Evolutionary conservation across 1,140 invertebrate genomes (phyloP).

Genomic region (Argopecten irradians): DNA sequence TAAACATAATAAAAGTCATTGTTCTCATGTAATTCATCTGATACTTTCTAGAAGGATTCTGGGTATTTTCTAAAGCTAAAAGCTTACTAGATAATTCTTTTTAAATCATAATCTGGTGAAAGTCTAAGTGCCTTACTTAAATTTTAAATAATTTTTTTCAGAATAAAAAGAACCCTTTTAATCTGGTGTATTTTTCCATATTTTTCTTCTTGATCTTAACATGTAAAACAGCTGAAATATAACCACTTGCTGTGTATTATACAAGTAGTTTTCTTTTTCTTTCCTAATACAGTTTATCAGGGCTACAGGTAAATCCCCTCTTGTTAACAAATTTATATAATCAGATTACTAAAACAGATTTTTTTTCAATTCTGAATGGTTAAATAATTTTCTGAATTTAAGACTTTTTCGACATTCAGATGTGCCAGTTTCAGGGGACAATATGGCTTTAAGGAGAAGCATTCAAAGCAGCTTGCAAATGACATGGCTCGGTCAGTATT

Average conservation of each 20-base stretch:
- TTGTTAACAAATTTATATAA: background rate
- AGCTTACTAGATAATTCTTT: background rate
- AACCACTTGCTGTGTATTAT: background rate
- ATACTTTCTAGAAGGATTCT: background rate
- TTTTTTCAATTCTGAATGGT: background rate
- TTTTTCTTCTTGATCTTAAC: background rate
- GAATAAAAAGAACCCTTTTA: background rate
- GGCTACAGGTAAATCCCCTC: background rate
- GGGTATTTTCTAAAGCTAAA: background rate
- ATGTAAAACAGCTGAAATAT: background rate
- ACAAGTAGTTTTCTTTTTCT: too few relatives aligned
- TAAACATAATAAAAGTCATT: background rate
- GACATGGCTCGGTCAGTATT: slow-evolving; percentile 20
- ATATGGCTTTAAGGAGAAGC: slow-evolving; percentile 21
- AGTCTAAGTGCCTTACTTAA: background rate
- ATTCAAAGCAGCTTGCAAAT: slow-evolving; percentile 14
- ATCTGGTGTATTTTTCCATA: background rate
- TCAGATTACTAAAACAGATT: slow-evolving; percentile 1
- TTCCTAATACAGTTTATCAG: background rate
- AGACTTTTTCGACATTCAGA: slow-evolving; percentile 18
- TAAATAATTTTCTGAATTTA: background rate
- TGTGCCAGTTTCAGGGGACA: slow-evolving; percentile 14
- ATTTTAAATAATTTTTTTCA: background rate
- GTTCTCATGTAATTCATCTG: background rate
- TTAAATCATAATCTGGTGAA: background rate